phyloP scores from a whole-genome alignment of 1,140 invertebrate genomes.

The Gryllus bimaculatus region DNA sequence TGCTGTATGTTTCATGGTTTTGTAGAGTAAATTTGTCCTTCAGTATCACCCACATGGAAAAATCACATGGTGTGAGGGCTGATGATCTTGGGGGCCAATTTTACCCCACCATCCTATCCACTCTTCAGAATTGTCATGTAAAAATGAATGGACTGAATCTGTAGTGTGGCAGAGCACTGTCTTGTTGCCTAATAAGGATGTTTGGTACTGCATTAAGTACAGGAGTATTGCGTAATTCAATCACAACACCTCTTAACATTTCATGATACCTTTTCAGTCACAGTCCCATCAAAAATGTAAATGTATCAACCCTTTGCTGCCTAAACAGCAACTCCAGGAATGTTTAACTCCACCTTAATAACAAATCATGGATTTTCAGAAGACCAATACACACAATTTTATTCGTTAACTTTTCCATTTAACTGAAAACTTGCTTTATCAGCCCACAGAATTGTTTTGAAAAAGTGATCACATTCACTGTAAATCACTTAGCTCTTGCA shows the following conservation, averaged over 20 bases:
- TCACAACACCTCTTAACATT: too few species aligned
- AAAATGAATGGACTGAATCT: not conserved
- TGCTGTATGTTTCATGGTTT: not conserved
- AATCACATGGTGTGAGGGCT: too few species aligned
- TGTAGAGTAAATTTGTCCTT: not conserved
- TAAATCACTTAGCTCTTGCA: too few species aligned
- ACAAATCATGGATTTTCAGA: not conserved
- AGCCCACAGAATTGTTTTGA: constrained; percentile 13
- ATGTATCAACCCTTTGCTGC: not conserved
- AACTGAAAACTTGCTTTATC: constrained; percentile 7
- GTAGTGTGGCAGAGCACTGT: too few species aligned
- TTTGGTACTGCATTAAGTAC: too few species aligned
- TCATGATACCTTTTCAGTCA: not conserved
- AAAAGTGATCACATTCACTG: constrained; percentile 17
- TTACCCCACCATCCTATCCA: not conserved
- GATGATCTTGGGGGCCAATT: not conserved
- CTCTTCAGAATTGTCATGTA: not conserved
- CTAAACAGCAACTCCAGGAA: not conserved
- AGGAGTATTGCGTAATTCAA: too few species aligned
- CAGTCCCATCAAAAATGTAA: not conserved
- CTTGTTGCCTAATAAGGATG: too few species aligned
- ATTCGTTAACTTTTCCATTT: not conserved
- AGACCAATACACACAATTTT: not conserved
- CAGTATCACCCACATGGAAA: too few species aligned
- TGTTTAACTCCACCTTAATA: not conserved